Evolutionary conservation across 1,140 invertebrate species (phyloP).

Genomic region (Saccostrea cuccullata): DNA sequence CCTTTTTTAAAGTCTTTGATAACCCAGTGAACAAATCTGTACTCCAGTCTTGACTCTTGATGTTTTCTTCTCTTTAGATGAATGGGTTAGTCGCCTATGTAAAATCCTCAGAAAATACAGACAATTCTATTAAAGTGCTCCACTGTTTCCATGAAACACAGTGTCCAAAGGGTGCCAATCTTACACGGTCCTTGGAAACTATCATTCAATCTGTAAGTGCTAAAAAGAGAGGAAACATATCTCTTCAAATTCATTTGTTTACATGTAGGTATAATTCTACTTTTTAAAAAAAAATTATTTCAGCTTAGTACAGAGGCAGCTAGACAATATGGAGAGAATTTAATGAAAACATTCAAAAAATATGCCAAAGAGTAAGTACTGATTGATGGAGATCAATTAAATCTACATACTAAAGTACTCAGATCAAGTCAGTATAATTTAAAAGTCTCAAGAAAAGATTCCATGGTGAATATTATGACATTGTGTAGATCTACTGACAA

Average conservation of each 20-base stretch:
- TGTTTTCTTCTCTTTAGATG: neutral
- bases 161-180: neutral
- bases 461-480: no score
- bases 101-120: conserved; percentile 26
- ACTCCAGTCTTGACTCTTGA: neutral
- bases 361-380: conserved; percentile 3
- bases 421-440: no score
- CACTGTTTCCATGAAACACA: conserved; percentile 22
- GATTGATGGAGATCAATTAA: neutral
- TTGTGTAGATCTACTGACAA: no score
- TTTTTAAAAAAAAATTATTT: neutral
- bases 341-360: conserved; percentile 37
- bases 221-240: neutral
- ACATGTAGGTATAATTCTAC: neutral
- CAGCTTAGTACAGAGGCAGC: conserved; percentile 13
- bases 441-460: no score
- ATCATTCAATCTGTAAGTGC: conserved; percentile 36
- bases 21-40: neutral
- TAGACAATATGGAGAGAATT: conserved; percentile 29
- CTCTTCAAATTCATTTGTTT: neutral
- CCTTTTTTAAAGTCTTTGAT: no score
- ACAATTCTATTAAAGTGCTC: conserved; percentile 20
- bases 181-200: neutral
- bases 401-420: no score
- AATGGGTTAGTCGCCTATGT: neutral